Evolutionary conservation across 2,797 vertebrate genomes (phyloP), one percentile per base, ranked within the genome.

Genomic region (Enoplosus armatus): DNA sequence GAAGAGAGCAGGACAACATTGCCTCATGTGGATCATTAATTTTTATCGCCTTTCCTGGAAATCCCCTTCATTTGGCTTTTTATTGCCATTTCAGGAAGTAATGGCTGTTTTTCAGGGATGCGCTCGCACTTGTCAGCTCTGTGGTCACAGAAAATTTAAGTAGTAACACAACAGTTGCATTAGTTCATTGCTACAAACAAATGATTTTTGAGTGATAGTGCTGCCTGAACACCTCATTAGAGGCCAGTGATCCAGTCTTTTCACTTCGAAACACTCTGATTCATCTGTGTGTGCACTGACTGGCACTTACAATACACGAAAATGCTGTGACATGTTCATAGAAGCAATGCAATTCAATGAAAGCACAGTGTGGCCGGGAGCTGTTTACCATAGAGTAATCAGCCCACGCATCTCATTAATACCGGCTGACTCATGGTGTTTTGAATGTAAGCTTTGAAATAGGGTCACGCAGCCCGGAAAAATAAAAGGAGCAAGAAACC

Each of bases 1-100:
- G 71, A 90, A 87, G 73, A 86, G 82, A 93, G 77, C 59, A 80
- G 56, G 83, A 89, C 87, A 89, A 82, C 80, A 78, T 75, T 85
- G 67, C 74, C 78, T 91, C 84, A 87, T 82, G 56, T 54, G 78
- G 63, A 77, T 87, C 75, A 88, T 92, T 83, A 35, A 58, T 58
- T 85, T 92, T 92, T 92, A 94, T 92, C 88, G 77, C 83, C 80
- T 77, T 89, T 90, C 80, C 80, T 79, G 80, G 85, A 92, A 93
- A 90, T 81, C 54, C 78, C 83, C 45, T 89, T 86, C 62, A 83
- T 85, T 88, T 86, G 61, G 72, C 75, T 51, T 84, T 90, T 89
- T 80, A 92, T 78, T 83, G 63, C 80, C 84, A 78, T 85, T 85
- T 80, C 56, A 48, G 66, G 76, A 84, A 54, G 24, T 70, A 76